Conservation (phyloP, 2,113 vertebrate species). For the Podarcis raffonei region DNA sequence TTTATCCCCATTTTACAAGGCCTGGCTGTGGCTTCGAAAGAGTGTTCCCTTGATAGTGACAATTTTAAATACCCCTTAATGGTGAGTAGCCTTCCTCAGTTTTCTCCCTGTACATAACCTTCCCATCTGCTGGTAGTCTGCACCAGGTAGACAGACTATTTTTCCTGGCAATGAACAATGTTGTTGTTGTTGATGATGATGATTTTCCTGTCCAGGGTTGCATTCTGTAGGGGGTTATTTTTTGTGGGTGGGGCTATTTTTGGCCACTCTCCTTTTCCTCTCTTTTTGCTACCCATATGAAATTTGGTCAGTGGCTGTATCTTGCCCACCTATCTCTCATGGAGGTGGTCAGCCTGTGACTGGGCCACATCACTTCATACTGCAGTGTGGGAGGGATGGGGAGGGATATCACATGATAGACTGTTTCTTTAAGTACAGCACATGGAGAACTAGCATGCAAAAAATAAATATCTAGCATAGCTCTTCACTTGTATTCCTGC, state of each 20-base stretch:
- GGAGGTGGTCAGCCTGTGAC: too few relatives aligned
- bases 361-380: background rate
- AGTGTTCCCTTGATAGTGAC: conserved; percentile 97
- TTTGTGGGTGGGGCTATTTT: too few relatives aligned
- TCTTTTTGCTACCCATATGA: background rate
- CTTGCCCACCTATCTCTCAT: background rate
- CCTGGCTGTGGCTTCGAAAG: conserved; percentile 92
- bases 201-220: too few relatives aligned
- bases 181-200: too few relatives aligned
- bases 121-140: background rate
- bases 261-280: background rate
- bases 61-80: conserved; percentile 98
- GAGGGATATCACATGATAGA: too few relatives aligned
- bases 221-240: too few relatives aligned
- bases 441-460: background rate
- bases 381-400: background rate
- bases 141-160: background rate
- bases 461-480: background rate
- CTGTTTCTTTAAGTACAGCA: background rate
- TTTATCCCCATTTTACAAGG: conserved; percentile 96
- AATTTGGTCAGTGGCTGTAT: background rate
- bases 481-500: background rate
- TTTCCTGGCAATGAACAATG: background rate
- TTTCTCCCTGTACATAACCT: too few relatives aligned
- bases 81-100: conserved; percentile 79